Evolutionary conservation across 2,888 invertebrate genomes (phyloP), one percentile per base, ranked within the genome.

Genomic region (Cryptops parisi): DNA sequence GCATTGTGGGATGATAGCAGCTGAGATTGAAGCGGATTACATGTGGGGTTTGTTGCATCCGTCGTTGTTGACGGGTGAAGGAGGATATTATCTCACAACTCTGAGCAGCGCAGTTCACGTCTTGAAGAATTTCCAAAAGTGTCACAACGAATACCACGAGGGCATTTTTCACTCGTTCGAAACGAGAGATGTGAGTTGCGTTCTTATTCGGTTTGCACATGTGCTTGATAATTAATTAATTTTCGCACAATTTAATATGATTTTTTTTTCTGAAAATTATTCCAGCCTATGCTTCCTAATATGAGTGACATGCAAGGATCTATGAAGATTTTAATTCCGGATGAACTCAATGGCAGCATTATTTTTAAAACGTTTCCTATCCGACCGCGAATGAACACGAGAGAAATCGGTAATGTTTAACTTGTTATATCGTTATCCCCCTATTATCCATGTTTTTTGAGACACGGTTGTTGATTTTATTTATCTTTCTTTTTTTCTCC

Each of bases 11-110:
- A 80, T 91, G 62, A 83, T 93, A 5, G 84, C 88, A 26, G 93
- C 90, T 1, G 94, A 96, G 72, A 79, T 94, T 54, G 94, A 96
- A 68, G 90, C 91, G 0, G 91, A 93, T 66, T 86, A 91, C 67
- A 96, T 96, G 90, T 91, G 91, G 76, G 91, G 75, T 23, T 74
- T 97, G 39, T 73, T 96, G 33, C 94, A 94, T 55, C 88, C 89
- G 1, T 88, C 90, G 0, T 71, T 94, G 50, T 74, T 91, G 47
- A 85, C 85, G 0, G 93, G 93, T 2, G 93, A 94, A 67, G 91
- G 90, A 0, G 90, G 90, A 3, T 96, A 94, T 70, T 94, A 94
- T 68, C 77, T 96, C 55, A 91, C 94, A 1, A 87, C 91, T 0
- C 74, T 96, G 51, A 90, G 90, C 65, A 88, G 90, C 52, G 94